phyloP scores from a whole-genome alignment of 92 coral and sea anemone genomes.

The Actinostola sp. region DNA sequence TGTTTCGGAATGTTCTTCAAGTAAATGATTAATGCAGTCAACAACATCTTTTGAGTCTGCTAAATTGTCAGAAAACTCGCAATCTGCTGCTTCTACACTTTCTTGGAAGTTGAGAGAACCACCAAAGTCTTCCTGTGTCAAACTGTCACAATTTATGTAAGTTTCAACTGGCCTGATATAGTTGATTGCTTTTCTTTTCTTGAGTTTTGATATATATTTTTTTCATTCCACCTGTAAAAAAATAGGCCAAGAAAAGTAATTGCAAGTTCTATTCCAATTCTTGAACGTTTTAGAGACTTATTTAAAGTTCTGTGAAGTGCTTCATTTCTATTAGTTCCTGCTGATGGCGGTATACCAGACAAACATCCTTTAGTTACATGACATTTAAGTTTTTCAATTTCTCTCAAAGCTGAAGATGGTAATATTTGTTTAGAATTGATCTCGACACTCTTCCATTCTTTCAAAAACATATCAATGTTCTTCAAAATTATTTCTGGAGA shows the following conservation, averaged over 20 bases:
- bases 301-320: constrained; percentile 55
- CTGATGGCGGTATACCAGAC: constrained; percentile 65
- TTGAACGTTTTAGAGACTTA: constrained; percentile 47
- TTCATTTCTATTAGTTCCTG: constrained; percentile 64
- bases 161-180: constrained; percentile 29
- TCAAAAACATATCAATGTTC: constrained; percentile 50
- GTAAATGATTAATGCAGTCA: constrained; percentile 39
- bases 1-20: constrained; percentile 40
- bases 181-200: constrained; percentile 9
- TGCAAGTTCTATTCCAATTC: constrained; percentile 64
- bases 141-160: neutral
- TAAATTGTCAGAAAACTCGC: constrained; percentile 54
- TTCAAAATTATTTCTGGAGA: constrained; percentile 59
- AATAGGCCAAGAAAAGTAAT: constrained; percentile 44
- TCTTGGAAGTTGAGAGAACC: constrained; percentile 46
- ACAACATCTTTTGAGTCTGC: constrained; percentile 38
- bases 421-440: constrained; percentile 46
- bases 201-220: constrained; percentile 21
- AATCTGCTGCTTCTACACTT: constrained; percentile 52
- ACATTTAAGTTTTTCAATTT: constrained; percentile 44
- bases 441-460: constrained; percentile 52
- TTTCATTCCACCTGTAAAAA: constrained; percentile 75
- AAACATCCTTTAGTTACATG: constrained; percentile 60
- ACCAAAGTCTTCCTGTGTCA: constrained; percentile 42
- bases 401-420: constrained; percentile 50